Conservation (phyloP, 2,113 vertebrate genomes). For the Steatornis caripensis region DNA sequence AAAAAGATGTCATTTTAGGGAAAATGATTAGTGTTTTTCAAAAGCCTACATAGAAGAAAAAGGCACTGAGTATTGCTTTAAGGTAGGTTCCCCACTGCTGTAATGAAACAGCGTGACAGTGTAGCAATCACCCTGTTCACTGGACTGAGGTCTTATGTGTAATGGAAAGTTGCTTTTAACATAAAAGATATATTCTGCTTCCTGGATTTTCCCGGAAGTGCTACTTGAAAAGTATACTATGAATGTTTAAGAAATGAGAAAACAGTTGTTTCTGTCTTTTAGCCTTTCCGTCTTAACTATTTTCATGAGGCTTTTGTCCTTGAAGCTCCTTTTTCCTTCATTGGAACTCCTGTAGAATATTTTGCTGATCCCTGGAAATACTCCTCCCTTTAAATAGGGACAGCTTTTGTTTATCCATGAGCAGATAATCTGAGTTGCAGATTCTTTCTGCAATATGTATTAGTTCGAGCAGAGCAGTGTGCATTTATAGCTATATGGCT, state of each 20-base stretch:
- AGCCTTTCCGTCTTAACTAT: background rate
- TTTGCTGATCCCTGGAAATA: background rate
- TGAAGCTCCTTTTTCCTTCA: background rate
- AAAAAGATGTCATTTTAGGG: background rate
- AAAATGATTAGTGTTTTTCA: background rate
- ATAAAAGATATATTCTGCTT: background rate
- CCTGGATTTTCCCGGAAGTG: background rate
- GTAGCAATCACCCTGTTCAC: background rate
- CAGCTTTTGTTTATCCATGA: background rate
- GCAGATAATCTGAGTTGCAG: background rate
- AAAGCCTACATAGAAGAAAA: background rate
- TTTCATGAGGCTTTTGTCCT: background rate
- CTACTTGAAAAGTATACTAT: background rate
- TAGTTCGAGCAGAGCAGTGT: background rate
- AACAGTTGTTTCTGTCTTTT: background rate
- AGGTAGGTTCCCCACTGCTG: background rate
- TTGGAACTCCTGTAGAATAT: background rate
- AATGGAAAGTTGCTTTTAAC: background rate
- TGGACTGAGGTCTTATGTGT: background rate
- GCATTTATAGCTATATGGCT: rapidly evolving
- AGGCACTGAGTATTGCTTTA: background rate
- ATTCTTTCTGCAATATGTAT: background rate
- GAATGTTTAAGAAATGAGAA: background rate
- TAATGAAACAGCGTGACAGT: background rate
- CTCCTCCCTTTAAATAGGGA: background rate